Percentiles rank a stretch among this genome's conserved stretches.
Conservation (phyloP, 2,797 vertebrate genomes). For the Vespertilio murinus region DNA sequence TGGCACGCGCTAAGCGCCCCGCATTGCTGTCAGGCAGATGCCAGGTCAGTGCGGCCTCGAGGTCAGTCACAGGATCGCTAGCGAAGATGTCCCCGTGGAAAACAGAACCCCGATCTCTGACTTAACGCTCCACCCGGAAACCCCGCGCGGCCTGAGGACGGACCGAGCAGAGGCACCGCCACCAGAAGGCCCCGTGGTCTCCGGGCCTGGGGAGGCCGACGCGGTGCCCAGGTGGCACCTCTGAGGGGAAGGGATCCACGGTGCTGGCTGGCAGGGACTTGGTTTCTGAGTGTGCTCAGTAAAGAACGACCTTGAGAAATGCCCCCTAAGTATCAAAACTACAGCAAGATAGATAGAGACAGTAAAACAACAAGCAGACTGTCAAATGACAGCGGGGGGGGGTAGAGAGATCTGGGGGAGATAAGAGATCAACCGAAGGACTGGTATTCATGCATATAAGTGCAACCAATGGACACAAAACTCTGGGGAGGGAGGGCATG, state of each 20-base stretch:
- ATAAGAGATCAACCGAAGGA: too few relatives aligned
- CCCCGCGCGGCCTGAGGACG: rapidly evolving
- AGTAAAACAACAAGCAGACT: too few relatives aligned
- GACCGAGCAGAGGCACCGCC: rapidly evolving
- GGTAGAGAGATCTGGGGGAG: too few relatives aligned
- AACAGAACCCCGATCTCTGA: not conserved
- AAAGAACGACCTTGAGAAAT: not conserved
- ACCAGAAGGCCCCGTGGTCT: rapidly evolving
- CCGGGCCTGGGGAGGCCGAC: rapidly evolving
- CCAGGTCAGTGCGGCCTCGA: rapidly evolving
- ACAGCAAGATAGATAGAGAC: too few relatives aligned
- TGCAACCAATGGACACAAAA: too few relatives aligned
- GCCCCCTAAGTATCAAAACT: too few relatives aligned
- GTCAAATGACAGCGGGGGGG: too few relatives aligned
- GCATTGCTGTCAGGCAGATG: rapidly evolving
- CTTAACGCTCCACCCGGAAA: rapidly evolving
- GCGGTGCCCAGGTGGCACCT: rapidly evolving
- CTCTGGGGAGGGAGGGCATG: too few relatives aligned
- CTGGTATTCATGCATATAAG: too few relatives aligned
- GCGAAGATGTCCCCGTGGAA: rapidly evolving
- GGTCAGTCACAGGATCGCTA: not conserved
- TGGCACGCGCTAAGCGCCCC: rapidly evolving
- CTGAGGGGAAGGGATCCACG: not conserved
- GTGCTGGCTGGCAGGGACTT: not conserved
- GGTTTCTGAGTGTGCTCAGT: not conserved